Evolutionary conservation across 1,140 invertebrate genomes (phyloP).

Genomic region (Anagrus nilaparvatae): DNA sequence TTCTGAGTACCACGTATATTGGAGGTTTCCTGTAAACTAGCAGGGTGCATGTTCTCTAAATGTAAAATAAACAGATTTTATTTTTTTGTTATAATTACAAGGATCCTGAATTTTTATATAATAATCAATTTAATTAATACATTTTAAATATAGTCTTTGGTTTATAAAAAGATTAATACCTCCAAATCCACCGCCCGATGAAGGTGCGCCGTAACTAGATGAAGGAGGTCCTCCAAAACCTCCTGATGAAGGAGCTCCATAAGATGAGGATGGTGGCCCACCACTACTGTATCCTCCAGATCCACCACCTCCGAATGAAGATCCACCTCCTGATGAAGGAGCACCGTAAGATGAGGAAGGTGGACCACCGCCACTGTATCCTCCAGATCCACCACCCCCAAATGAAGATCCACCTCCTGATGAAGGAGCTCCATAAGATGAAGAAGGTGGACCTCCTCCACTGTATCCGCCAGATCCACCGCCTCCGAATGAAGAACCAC

Average conservation of each 20-base stretch:
- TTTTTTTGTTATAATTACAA: too few species aligned
- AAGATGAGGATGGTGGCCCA: too few species aligned
- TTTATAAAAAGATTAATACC: too few species aligned
- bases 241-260: slow-evolving; percentile 26
- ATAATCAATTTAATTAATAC: too few species aligned
- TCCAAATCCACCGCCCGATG: slow-evolving; percentile 28
- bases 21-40: too few species aligned
- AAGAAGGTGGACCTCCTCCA: slow-evolving; percentile 31
- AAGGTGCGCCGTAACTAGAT: slow-evolving; percentile 34
- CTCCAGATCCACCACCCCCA: slow-evolving; percentile 19
- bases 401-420: slow-evolving; percentile 32
- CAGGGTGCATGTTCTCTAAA: too few species aligned
- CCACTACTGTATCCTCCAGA: slow-evolving; percentile 26
- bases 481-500: slow-evolving; percentile 14
- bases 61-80: too few species aligned
- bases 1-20: too few species aligned
- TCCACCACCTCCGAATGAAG: slow-evolving; percentile 16
- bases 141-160: too few species aligned
- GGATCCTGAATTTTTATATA: too few species aligned
- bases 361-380: slow-evolving; percentile 31
- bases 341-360: slow-evolving; percentile 30
- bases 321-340: slow-evolving; percentile 21
- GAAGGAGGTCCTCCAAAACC: slow-evolving; percentile 28
- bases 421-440: slow-evolving; percentile 32
- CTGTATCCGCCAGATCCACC: neutral